Evolutionary conservation across 2,113 vertebrate species (phyloP).

Genomic region (Mesoclemmys tuberculata): DNA sequence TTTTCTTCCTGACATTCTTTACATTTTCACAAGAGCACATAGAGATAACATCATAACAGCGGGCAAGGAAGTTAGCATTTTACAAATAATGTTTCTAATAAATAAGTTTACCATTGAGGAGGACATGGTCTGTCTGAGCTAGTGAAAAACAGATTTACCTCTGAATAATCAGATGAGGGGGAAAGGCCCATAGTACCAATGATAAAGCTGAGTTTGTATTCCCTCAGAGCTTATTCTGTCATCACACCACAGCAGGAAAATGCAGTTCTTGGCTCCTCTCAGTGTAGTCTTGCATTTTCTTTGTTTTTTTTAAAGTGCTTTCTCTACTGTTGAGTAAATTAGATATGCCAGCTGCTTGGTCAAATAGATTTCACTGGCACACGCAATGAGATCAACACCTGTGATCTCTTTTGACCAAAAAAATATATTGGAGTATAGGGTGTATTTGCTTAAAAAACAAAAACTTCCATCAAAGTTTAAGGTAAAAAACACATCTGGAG

Average conservation of each 20-base stretch:
- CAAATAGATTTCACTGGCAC: constrained; percentile 61
- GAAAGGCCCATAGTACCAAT: constrained; percentile 50
- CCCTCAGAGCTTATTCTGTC: constrained; percentile 38
- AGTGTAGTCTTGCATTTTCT: constrained; percentile 57
- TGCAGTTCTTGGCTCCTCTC: constrained; percentile 31
- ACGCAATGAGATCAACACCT: constrained; percentile 44
- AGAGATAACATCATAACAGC: constrained; percentile 72
- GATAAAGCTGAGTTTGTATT: constrained; percentile 36
- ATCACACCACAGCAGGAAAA: constrained; percentile 41
- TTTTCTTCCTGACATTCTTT: constrained; percentile 80
- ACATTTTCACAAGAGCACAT: constrained; percentile 76
- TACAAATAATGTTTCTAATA: constrained; percentile 79
- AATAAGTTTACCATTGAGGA: constrained; percentile 64
- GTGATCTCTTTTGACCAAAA: constrained; percentile 58
- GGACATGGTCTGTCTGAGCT: constrained; percentile 61
- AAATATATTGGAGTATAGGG: background rate
- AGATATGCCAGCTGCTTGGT: constrained; percentile 40
- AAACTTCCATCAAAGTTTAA: constrained; percentile 11
- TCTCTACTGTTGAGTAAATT: constrained; percentile 19
- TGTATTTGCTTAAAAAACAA: background rate
- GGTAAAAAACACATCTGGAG: constrained; percentile 35
- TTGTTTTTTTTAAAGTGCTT: constrained; percentile 59
- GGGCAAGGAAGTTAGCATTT: constrained; percentile 76
- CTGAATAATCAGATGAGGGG: constrained; percentile 57
- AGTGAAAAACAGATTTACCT: constrained; percentile 75